These are phyloP conservation scores for Lethocerus indicus DNA, from an alignment of 1,140 invertebrate species.

Conservation along the genomic window DNA sequence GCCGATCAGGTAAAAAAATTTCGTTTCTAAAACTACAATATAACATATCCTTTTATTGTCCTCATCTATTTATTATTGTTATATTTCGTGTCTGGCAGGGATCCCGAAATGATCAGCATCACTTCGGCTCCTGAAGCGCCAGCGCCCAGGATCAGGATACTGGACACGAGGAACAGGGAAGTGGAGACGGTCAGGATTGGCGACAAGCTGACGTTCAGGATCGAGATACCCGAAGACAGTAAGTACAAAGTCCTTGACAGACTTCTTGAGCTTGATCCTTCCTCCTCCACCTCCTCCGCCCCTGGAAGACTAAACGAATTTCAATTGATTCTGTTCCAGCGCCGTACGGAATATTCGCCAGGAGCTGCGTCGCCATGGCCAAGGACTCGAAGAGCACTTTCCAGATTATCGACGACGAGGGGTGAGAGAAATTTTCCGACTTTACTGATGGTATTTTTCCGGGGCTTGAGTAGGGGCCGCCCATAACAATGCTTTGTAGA, in stretches of 20 bases:
- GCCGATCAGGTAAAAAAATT: slow-evolving; percentile 55
- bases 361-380: slow-evolving; percentile 90
- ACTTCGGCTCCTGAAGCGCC: slow-evolving; percentile 88
- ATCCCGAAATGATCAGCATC: slow-evolving; percentile 89
- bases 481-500: no score
- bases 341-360: slow-evolving; percentile 87
- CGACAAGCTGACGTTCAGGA: slow-evolving; percentile 85
- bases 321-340: slow-evolving; percentile 33
- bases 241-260: no score
- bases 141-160: slow-evolving; percentile 78
- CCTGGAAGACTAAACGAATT: not conserved
- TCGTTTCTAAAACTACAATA: not conserved
- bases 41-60: not conserved
- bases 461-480: no score
- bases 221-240: slow-evolving; percentile 93
- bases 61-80: not conserved
- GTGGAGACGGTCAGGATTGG: slow-evolving; percentile 89
- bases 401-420: slow-evolving; percentile 89
- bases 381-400: slow-evolving; percentile 92
- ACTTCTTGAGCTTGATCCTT: no score
- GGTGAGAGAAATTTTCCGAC: no score
- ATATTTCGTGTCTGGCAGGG: slow-evolving; percentile 33
- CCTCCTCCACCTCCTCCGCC: no score
- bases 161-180: slow-evolving; percentile 67
- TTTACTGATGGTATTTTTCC: no score